These are phyloP conservation scores for Argopecten irradians DNA, from an alignment of 1,140 invertebrate genomes.

Conservation along the genomic window DNA sequence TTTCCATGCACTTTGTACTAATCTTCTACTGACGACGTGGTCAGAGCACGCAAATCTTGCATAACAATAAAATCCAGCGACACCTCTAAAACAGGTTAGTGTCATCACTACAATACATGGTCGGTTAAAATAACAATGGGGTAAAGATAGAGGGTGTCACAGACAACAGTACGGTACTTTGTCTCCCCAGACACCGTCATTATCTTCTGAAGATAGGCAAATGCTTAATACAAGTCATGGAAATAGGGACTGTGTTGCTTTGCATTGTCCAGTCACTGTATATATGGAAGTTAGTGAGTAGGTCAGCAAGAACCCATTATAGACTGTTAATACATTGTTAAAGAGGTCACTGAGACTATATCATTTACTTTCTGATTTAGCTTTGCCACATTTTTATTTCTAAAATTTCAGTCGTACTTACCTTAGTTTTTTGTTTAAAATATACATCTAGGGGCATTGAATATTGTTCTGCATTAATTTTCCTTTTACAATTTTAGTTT, in stretches of 20 bases:
- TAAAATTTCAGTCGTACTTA: no score
- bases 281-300: neutral
- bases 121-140: slow-evolving; percentile 7
- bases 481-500: no score
- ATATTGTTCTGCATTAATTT: no score
- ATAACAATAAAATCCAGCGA: neutral
- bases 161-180: neutral
- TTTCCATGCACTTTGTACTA: neutral
- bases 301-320: neutral
- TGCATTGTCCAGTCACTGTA: neutral
- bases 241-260: neutral
- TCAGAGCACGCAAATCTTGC: slow-evolving; percentile 13
- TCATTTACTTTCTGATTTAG: no score
- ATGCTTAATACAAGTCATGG: neutral
- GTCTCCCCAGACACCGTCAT: neutral
- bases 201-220: slow-evolving; percentile 1
- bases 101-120: neutral
- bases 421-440: no score
- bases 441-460: no score
- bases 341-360: neutral
- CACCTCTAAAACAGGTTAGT: neutral
- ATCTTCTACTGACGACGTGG: neutral
- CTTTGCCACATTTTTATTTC: no score
- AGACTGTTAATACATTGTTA: neutral
- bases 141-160: neutral